Conservation (phyloP, 2,888 invertebrate genomes). For the Galerucella nymphaeae region DNA sequence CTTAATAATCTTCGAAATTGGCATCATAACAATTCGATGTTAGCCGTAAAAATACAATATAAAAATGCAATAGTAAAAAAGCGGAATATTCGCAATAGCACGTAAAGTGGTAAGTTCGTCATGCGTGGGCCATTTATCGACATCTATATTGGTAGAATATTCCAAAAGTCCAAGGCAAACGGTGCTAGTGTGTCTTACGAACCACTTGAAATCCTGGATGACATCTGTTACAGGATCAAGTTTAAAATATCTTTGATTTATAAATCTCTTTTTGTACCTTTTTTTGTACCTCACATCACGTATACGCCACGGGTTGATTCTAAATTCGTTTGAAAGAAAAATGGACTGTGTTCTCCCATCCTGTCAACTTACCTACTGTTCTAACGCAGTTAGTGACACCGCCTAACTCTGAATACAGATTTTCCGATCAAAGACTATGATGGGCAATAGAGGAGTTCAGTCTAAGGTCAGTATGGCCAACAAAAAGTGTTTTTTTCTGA, state of each 20-base stretch:
- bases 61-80: constrained; percentile 23
- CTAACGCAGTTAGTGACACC: no score
- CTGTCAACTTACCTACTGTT: no score
- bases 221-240: constrained; percentile 42
- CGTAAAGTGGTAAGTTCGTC: constrained; percentile 56
- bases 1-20: constrained; percentile 8
- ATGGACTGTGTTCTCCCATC: no score
- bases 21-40: constrained; percentile 8
- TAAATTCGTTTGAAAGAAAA: no score
- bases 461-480: no score
- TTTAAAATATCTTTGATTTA: not conserved
- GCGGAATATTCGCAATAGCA: constrained; percentile 50
- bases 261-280: not conserved
- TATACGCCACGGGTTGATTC: no score
- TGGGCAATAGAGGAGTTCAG: no score
- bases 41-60: constrained; percentile 1
- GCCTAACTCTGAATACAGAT: no score
- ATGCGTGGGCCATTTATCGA: constrained; percentile 57
- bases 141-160: constrained; percentile 54
- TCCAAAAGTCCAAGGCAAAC: constrained; percentile 36
- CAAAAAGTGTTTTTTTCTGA: no score
- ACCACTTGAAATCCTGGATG: constrained; percentile 37
- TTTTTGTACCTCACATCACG: no score
- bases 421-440: no score
- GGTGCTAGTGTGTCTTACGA: constrained; percentile 53